Base-by-base conservation (phyloP, 1,140 invertebrate genomes). In the Drosophila pandora region DNA sequence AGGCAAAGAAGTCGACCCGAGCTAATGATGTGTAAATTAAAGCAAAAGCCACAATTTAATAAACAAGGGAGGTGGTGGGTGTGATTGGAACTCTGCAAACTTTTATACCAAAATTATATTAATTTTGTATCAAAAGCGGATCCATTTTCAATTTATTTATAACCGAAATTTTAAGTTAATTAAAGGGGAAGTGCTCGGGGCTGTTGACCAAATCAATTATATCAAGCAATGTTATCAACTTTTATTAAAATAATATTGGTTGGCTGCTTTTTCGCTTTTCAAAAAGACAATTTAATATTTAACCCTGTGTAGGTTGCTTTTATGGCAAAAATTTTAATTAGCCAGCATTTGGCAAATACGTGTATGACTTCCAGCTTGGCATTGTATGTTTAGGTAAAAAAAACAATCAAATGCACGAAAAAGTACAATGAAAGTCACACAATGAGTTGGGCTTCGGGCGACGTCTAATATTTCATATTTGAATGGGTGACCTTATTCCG, bases 1-100 rank as follows among this genome's bases (percentile, higher is more conserved):
- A 78, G 77, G 64, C 69, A 70, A 81, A 55, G 54, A 81, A 63
- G 8, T 39, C 65, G 25, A 74, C 50, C 23, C 21, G 9, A 50
- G 49, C 82, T 82, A 87, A 78, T 87, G 82, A 87, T 69, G 82
- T 85, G 82, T 85, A 87, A 78, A 82, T 79, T 72, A 72, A 87
- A 71, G 58, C 48, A 25, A 60, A 60, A 63, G 23, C 57, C 63
- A 37, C 61, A 69, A 52, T 59, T 67, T 65, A 69, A 76, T 64
- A 79, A 73, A 72, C 50, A 37, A 41, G 12, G 4, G 13, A 2
- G 10, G 4, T 6, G 49, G 12, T 6, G 49, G 12, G 32, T 28
- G 25, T 28, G 25, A 28, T 28, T 28, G 25, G 25, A 5, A 6
- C 25, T 28, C 25, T 1, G 9, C 9, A 34, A 32, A 2, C 28